Percentiles rank a stretch among this genome's conserved stretches.
phyloP scores from a whole-genome alignment of 2,797 vertebrate genomes.

The Podarcis lilfordi region DNA sequence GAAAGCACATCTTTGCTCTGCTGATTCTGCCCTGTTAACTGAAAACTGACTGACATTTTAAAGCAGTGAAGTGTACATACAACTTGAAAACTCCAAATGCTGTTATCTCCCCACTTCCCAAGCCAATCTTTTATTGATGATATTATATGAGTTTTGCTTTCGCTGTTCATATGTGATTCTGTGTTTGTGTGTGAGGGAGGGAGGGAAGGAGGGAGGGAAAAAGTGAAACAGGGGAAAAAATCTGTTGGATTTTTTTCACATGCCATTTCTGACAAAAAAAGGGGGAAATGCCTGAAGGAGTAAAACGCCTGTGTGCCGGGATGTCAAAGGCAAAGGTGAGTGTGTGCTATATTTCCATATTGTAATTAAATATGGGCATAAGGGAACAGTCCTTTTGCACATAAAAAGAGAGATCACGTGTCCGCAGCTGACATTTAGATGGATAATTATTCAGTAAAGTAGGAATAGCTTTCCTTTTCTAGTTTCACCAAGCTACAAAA shows the following conservation, averaged over 20 bases:
- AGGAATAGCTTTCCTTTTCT: slow-evolving; percentile 47
- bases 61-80: neutral
- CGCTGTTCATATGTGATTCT: neutral
- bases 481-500: slow-evolving; percentile 35
- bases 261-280: slow-evolving; percentile 5
- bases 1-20: neutral
- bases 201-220: neutral
- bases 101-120: neutral
- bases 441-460: slow-evolving; percentile 69
- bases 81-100: slow-evolving; percentile 3
- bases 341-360: slow-evolving; percentile 56
- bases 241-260: slow-evolving; percentile 12
- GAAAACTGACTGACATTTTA: neutral
- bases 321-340: slow-evolving; percentile 66
- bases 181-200: neutral
- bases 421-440: slow-evolving; percentile 72
- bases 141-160: slow-evolving; percentile 4
- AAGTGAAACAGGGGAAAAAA: neutral
- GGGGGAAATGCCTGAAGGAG: slow-evolving; percentile 53
- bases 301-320: slow-evolving; percentile 45
- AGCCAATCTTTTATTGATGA: neutral
- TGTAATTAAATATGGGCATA: slow-evolving; percentile 68
- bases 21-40: neutral
- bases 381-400: slow-evolving; percentile 67
- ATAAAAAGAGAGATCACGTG: slow-evolving; percentile 70